Base-by-base conservation (phyloP, 2,888 invertebrate genomes). In the Parelbella ahira region DNA sequence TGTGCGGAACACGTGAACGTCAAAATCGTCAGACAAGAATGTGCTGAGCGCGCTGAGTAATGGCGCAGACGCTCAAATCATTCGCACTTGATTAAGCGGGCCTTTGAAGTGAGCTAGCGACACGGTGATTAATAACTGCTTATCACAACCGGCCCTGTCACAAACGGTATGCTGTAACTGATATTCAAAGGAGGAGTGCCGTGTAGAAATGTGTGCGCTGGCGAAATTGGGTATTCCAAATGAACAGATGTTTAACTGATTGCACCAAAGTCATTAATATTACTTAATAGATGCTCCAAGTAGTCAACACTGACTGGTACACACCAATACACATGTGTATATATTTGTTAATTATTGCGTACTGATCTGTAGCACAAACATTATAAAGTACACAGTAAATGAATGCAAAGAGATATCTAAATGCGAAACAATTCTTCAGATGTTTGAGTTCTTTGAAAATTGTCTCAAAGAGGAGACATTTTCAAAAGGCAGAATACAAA, bases 41-140 rank as follows among this genome's bases (percentile, higher is more conserved):
- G 73, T 71, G 68, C 70, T 69, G 72, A 68, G 68, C 64, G 50
- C 60, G 62, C 60, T 75, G 79, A 79, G 75, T 78, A 71, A 78
- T 78, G 77, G 68, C 63, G 55, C 63, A 66, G 63, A 60, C 67
- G 71, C 72, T 49, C 53, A 44, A 53, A 77, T 63, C 78, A 72
- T 80, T 80, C 75, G 70, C 74, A 78, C 69, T 79, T 81, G 80
- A 82, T 81, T 80, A 79, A 80, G 68, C 73, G 75, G 68, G 66
- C 69, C 75, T 80, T 78, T 74, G 77, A 79, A 78, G 77, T 70
- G 66, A 68, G 60, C 23, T 21, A 58, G 62, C 68, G 78, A 74
- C 74, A 63, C 52, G 63, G 71, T 81, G 78, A 81, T 81, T 80
- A 78, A 81, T 80, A 76, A 76, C 77, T 74, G 74, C 66, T 71